A percentile compares a stretch with the other conserved stretches of the same genome.
phyloP scores from a whole-genome alignment of 2,888 invertebrate genomes.

The Drosophila nr. perissopoda region DNA sequence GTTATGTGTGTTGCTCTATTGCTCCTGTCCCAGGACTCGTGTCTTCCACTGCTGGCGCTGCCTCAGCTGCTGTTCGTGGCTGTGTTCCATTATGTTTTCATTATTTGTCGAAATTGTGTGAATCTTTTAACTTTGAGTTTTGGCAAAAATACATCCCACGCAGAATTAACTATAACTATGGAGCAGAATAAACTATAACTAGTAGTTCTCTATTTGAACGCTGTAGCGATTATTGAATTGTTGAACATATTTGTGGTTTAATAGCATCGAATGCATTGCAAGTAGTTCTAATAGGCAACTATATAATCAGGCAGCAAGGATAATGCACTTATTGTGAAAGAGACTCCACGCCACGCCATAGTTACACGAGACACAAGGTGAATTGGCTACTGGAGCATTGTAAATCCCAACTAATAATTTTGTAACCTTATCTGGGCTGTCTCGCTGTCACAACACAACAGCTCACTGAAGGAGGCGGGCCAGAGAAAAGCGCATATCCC shows the following conservation, averaged over 20 bases:
- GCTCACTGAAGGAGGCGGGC: not conserved
- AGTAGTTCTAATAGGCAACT: constrained; percentile 15
- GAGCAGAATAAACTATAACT: not conserved
- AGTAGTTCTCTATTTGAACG: not conserved
- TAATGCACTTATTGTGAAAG: constrained; percentile 8
- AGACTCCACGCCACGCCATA: not conserved
- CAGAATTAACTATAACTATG: not conserved
- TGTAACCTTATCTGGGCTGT: constrained; percentile 79
- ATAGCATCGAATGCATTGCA: constrained; percentile 25
- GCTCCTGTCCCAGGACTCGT: constrained; percentile 25
- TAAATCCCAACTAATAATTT: constrained; percentile 82
- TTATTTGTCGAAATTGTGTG: constrained; percentile 78
- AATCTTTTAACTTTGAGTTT: constrained; percentile 64
- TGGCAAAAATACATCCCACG: constrained; percentile 40
- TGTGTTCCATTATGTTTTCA: constrained; percentile 70
- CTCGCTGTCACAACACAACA: constrained; percentile 56
- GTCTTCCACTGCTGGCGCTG: not conserved
- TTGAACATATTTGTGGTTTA: constrained; percentile 16
- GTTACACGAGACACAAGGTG: not conserved
- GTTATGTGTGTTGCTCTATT: constrained; percentile 7
- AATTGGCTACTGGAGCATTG: constrained; percentile 59
- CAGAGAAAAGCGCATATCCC: constrained; percentile 73
- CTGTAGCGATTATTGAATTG: constrained; percentile 56
- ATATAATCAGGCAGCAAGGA: constrained; percentile 22
- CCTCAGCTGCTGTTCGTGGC: constrained; percentile 18